Percentiles rank a stretch among this genome's conserved stretches.
Evolutionary conservation across 2,113 vertebrate species (phyloP).

Genomic region (Willisornis vidua): DNA sequence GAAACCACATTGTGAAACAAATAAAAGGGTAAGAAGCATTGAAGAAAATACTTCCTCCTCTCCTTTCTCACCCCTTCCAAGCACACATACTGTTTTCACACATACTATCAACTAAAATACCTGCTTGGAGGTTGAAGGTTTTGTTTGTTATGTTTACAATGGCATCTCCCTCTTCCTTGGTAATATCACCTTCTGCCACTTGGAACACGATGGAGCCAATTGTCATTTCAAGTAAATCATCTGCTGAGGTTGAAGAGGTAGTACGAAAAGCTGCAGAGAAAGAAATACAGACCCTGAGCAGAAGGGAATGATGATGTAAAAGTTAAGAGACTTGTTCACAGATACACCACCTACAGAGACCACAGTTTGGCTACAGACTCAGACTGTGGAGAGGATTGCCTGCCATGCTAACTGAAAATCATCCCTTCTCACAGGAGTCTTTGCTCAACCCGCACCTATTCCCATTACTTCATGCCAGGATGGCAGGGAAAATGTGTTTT

Average conservation of each 20-base stretch:
- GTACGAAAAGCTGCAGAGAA: constrained; percentile 64
- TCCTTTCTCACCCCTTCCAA: not conserved
- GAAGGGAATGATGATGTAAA: not conserved
- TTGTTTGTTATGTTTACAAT: constrained; percentile 87
- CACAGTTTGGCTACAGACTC: not conserved
- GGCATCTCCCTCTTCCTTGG: constrained; percentile 79
- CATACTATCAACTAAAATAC: constrained; percentile 65
- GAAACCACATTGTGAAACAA: not conserved
- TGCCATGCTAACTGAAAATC: not conserved
- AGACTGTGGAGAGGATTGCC: not conserved
- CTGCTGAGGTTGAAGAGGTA: constrained; percentile 34
- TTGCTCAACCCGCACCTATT: not conserved
- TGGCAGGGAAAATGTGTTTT: not conserved
- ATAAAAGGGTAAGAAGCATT: not conserved
- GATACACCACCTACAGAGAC: not conserved
- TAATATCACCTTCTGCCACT: constrained; percentile 85
- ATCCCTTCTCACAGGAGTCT: not conserved
- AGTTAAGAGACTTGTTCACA: not conserved
- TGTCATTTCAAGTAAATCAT: constrained; percentile 70
- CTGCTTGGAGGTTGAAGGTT: constrained; percentile 78
- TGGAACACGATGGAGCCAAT: constrained; percentile 77
- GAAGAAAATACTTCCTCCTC: not conserved
- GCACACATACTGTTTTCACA: not conserved
- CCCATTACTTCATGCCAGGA: not conserved
- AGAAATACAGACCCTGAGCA: not conserved